Conservation (phyloP, 2,888 invertebrate species). For the Craniophora ligustri region DNA sequence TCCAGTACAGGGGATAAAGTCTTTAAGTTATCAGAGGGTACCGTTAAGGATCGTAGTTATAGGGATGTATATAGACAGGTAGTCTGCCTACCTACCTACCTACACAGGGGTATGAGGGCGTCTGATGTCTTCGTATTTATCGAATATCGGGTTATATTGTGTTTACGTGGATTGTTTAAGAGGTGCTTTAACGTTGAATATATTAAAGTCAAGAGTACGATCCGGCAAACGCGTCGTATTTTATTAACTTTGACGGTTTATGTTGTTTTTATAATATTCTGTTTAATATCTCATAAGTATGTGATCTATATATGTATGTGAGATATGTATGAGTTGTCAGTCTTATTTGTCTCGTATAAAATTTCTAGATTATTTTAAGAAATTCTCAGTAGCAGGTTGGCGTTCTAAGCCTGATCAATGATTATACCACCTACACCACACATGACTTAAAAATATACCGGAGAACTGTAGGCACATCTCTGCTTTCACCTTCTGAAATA, state of each 20-base stretch:
- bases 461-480: too few relatives aligned
- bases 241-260: constrained; percentile 60
- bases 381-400: too few relatives aligned
- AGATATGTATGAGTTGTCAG: too few relatives aligned
- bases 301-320: constrained; percentile 29
- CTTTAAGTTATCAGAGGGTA: constrained; percentile 86
- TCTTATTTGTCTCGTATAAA: too few relatives aligned
- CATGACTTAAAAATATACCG: too few relatives aligned
- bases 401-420: too few relatives aligned
- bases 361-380: too few relatives aligned
- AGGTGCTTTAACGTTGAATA: constrained; percentile 80
- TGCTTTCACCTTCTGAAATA: too few relatives aligned
- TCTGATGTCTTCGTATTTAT: constrained; percentile 70
- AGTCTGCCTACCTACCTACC: too few relatives aligned
- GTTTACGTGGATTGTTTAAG: constrained; percentile 74
- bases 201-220: constrained; percentile 74
- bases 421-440: too few relatives aligned
- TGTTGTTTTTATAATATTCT: constrained; percentile 40
- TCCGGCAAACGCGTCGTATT: constrained; percentile 62
- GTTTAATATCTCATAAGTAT: constrained; percentile 26
- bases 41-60: constrained; percentile 65
- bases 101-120: constrained; percentile 45
- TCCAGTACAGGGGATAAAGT: constrained; percentile 87
- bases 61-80: constrained; percentile 48
- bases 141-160: constrained; percentile 72